Conservation (phyloP, 1,140 invertebrate genomes). For the Melanaphis sacchari region DNA sequence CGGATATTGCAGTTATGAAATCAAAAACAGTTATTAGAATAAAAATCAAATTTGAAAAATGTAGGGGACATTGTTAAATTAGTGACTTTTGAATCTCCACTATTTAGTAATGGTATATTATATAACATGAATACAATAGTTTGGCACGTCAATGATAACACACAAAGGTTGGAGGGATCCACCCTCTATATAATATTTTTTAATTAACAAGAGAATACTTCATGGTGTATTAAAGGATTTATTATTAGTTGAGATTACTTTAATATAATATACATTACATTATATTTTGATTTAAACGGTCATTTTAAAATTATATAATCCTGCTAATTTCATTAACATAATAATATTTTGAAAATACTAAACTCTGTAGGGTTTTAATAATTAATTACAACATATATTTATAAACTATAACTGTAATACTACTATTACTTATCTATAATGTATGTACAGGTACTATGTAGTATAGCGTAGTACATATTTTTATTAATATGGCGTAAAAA, state of each 20-base stretch:
- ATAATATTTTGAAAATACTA: background rate
- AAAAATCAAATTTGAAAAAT: constrained; percentile 45
- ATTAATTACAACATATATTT: background rate
- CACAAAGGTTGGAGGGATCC: constrained; percentile 37
- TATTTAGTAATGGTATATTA: constrained; percentile 53
- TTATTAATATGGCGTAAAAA: background rate
- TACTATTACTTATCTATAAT: background rate
- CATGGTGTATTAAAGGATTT: constrained; percentile 50
- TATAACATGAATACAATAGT: constrained; percentile 38
- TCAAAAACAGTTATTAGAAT: constrained; percentile 39
- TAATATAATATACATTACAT: background rate
- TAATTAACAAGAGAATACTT: constrained; percentile 49
- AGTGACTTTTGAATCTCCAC: constrained; percentile 29
- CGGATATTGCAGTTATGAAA: constrained; percentile 41
- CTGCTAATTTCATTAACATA: background rate
- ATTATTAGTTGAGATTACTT: constrained; percentile 18
- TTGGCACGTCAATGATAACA: background rate
- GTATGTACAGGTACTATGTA: background rate
- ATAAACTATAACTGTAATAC: background rate
- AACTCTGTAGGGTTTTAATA: background rate
- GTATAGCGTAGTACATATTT: background rate
- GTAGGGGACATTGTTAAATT: constrained; percentile 41
- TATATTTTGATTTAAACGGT: constrained; percentile 29
- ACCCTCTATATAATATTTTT: constrained; percentile 47
- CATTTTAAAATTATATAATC: constrained; percentile 6